A percentile compares a stretch with the other conserved stretches of the same genome.
Evolutionary conservation across 2,888 invertebrate species (phyloP).

Genomic region (Cataglyphis albicans): DNA sequence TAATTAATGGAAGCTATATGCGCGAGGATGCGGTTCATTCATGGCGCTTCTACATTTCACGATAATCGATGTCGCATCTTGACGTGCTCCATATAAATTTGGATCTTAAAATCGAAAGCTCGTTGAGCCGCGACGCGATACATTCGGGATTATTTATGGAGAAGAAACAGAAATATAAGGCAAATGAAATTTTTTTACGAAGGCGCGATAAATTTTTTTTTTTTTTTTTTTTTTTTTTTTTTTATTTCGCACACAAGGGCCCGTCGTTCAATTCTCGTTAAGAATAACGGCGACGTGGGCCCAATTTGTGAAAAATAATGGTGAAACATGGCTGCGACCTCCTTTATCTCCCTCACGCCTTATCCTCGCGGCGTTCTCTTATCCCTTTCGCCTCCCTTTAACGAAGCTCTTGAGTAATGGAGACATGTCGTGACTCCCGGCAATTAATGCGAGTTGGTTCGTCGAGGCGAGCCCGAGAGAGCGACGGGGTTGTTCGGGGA

Average conservation of each 20-base stretch:
- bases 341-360: slow-evolving; percentile 53
- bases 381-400: slow-evolving; percentile 61
- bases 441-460: slow-evolving; percentile 80
- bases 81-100: neutral
- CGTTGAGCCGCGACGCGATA: no score
- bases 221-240: neutral
- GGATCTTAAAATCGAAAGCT: neutral
- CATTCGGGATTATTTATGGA: neutral
- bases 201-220: neutral
- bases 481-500: slow-evolving; percentile 38
- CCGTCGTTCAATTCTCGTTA: slow-evolving; percentile 58
- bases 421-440: slow-evolving; percentile 79
- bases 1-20: slow-evolving; percentile 70
- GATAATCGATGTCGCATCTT: slow-evolving; percentile 38
- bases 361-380: slow-evolving; percentile 57
- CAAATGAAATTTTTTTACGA: neutral
- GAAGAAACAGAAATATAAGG: neutral
- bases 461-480: slow-evolving; percentile 61
- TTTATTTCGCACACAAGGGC: neutral
- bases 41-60: slow-evolving; percentile 41
- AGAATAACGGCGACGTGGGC: slow-evolving; percentile 47
- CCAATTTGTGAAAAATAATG: slow-evolving; percentile 71
- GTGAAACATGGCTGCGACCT: slow-evolving; percentile 59
- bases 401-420: slow-evolving; percentile 78
- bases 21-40: slow-evolving; percentile 51